Conservation (phyloP, 30 jellyfish, hydroid and myxozoan genomes). For the Chrysaora quinquecirrha region DNA sequence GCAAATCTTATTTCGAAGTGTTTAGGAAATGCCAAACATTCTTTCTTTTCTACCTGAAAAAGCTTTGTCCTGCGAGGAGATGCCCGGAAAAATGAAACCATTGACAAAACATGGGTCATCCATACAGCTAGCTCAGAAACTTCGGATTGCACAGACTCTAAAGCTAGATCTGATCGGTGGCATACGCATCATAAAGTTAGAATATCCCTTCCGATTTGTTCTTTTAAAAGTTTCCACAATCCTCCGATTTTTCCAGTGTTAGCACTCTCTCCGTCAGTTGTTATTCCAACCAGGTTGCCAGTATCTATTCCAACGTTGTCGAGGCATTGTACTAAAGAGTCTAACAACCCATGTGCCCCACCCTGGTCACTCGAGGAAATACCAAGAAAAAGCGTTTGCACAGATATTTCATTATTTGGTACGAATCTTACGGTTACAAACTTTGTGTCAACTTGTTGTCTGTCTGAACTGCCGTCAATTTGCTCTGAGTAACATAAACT, state of each 20-base stretch:
- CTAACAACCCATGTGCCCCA: conserved; percentile 39
- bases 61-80: no score
- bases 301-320: conserved; percentile 5
- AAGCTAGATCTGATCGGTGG: conserved; percentile 70
- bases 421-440: conserved; percentile 38
- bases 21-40: no score
- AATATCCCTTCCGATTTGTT: conserved; percentile 43
- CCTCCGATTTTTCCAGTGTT: conserved; percentile 54
- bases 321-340: conserved; percentile 20
- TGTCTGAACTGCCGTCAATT: no score
- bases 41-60: no score
- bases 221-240: conserved; percentile 31
- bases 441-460: conserved; percentile 56
- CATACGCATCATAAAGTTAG: conserved; percentile 55
- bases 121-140: no score
- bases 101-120: no score
- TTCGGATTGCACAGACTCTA: no score
- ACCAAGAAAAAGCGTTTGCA: conserved; percentile 10
- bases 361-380: no score
- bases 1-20: no score
- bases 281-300: conserved; percentile 39
- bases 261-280: no score
- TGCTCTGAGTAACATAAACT: conserved; percentile 12
- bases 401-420: conserved; percentile 47
- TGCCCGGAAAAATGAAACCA: no score